Evolutionary conservation across 2,888 invertebrate genomes (phyloP).

Genomic region (Acleris emargana): DNA sequence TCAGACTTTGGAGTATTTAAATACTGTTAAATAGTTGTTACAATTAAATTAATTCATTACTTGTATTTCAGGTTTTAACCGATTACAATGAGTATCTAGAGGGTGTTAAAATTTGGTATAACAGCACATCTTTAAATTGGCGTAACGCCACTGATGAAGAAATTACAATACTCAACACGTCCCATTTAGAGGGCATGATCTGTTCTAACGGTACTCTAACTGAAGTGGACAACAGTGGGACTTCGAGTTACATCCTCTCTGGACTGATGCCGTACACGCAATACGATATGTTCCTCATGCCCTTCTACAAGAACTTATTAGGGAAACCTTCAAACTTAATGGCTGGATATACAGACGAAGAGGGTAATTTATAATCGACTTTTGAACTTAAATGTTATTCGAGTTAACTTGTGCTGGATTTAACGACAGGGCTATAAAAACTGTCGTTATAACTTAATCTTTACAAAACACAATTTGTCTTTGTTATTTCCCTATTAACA

Average conservation of each 20-base stretch:
- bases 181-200: constrained; percentile 55
- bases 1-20: neutral
- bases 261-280: constrained; percentile 92
- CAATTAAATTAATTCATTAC: neutral
- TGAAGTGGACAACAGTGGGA: constrained; percentile 87
- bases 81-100: constrained; percentile 85
- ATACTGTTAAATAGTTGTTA: neutral
- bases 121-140: constrained; percentile 77
- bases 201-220: constrained; percentile 86
- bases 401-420: neutral
- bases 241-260: constrained; percentile 88
- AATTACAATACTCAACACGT: constrained; percentile 55
- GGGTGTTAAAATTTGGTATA: constrained; percentile 87
- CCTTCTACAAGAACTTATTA: constrained; percentile 93
- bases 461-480: constrained; percentile 1
- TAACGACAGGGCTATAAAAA: neutral
- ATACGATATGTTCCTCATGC: constrained; percentile 96
- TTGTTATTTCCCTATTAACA: constrained; percentile 15
- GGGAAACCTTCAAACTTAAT: constrained; percentile 97
- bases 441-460: constrained; percentile 9
- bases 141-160: constrained; percentile 69
- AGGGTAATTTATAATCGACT: constrained; percentile 77
- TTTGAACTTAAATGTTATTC: constrained; percentile 3
- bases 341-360: constrained; percentile 93
- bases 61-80: constrained; percentile 71